A percentile compares a stretch with the other conserved stretches of the same genome.
These are phyloP conservation scores for Sepiola atlantica DNA, from an alignment of 2,888 invertebrate species.

Conservation along the genomic window DNA sequence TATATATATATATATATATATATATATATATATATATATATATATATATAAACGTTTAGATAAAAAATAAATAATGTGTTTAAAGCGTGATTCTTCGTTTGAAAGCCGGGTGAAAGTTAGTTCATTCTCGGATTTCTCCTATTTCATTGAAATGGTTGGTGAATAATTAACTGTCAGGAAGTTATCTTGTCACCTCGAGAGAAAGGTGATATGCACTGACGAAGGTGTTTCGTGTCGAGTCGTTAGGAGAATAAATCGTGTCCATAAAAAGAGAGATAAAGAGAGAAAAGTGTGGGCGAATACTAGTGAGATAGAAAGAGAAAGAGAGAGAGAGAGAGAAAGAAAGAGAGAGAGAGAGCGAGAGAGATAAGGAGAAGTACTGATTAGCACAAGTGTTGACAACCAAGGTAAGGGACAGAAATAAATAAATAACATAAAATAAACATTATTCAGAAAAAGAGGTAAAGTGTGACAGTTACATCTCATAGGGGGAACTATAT, in stretches of 20 bases:
- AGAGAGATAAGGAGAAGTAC: background rate
- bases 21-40: background rate
- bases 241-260: background rate
- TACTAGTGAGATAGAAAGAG: background rate
- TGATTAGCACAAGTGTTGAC: too few relatives aligned
- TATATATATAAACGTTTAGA: background rate
- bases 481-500: too few relatives aligned
- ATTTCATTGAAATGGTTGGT: background rate
- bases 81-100: background rate
- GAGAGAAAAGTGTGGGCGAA: background rate
- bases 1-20: background rate
- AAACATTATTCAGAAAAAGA: too few relatives aligned
- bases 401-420: too few relatives aligned
- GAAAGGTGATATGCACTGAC: background rate
- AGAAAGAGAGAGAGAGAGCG: background rate
- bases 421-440: too few relatives aligned
- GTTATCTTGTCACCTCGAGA: background rate
- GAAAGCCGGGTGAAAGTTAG: background rate
- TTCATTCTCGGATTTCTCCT: background rate
- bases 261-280: background rate
- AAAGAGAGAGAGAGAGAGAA: background rate
- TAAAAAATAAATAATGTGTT: background rate
- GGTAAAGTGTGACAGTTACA: too few relatives aligned
- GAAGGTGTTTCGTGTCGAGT: background rate
- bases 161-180: background rate